Conservation (phyloP, 2,888 invertebrate genomes). For the Lymantria monacha region DNA sequence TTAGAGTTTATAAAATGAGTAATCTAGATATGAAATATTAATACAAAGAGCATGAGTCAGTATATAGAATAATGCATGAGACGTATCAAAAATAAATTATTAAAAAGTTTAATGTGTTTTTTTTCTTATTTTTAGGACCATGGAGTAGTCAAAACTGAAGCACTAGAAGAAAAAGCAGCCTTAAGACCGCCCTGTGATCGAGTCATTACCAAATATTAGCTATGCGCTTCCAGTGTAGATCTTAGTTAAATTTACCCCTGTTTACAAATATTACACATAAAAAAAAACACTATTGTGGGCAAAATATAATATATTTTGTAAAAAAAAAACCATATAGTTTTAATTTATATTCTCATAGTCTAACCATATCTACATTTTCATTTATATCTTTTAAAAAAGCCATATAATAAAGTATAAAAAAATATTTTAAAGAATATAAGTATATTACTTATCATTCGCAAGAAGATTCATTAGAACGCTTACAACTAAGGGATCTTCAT, state of each 20-base stretch:
- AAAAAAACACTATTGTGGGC: conserved; percentile 22
- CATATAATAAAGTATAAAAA: no score
- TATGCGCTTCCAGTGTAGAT: conserved; percentile 28
- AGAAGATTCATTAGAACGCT: no score
- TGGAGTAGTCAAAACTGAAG: conserved; percentile 38
- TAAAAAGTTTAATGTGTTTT: conserved; percentile 8
- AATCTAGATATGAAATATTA: neutral
- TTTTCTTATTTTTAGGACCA: conserved; percentile 31
- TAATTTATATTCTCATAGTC: neutral
- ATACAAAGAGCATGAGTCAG: neutral
- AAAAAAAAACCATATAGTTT: conserved; percentile 9
- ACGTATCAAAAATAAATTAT: neutral
- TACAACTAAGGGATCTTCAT: neutral
- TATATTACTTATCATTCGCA: no score
- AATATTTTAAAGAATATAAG: no score
- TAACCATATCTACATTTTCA: no score
- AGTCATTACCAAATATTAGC: conserved; percentile 18
- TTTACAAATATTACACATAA: conserved; percentile 17
- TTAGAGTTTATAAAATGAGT: neutral
- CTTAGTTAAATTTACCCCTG: conserved; percentile 30
- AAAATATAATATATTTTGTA: conserved; percentile 32
- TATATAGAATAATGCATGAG: neutral
- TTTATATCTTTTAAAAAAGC: no score
- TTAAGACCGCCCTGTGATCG: conserved; percentile 26
- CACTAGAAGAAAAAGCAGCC: conserved; percentile 11